phyloP scores from a whole-genome alignment of 2,888 invertebrate species.

The Glyphotaelius pellucidus region DNA sequence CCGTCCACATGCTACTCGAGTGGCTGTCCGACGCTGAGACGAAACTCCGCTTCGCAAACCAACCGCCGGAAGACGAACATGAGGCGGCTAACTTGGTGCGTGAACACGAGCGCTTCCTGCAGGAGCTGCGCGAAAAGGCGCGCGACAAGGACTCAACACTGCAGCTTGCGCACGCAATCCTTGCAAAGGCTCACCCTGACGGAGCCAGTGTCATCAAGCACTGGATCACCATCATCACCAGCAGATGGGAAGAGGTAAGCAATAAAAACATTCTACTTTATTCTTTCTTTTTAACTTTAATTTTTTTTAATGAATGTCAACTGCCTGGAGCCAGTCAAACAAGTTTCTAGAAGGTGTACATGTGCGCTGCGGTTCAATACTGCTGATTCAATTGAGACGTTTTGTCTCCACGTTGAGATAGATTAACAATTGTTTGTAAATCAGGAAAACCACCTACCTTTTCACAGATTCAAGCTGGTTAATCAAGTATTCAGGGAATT shows the following conservation, averaged over 20 bases:
- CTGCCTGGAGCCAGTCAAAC: background rate
- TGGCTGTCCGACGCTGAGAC: conserved; percentile 98
- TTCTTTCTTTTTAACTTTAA: background rate
- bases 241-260: conserved; percentile 94
- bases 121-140: conserved; percentile 90
- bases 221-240: conserved; percentile 98
- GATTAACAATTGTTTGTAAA: background rate
- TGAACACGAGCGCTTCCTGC: conserved; percentile 91
- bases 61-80: conserved; percentile 94
- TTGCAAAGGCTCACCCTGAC: conserved; percentile 96
- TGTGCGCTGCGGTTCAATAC: background rate
- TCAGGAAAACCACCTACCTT: background rate
- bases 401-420: background rate
- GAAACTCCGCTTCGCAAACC: conserved; percentile 94
- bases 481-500: background rate
- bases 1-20: conserved; percentile 95
- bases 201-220: conserved; percentile 98
- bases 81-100: conserved; percentile 89
- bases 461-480: background rate
- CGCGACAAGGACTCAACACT: conserved; percentile 92
- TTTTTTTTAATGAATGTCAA: background rate
- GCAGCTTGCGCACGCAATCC: conserved; percentile 90
- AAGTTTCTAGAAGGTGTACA: no score
- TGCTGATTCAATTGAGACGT: background rate
- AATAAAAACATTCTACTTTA: background rate